Evolutionary conservation across 2,888 invertebrate genomes (phyloP).

Genomic region (Sphaeridia pumilis): DNA sequence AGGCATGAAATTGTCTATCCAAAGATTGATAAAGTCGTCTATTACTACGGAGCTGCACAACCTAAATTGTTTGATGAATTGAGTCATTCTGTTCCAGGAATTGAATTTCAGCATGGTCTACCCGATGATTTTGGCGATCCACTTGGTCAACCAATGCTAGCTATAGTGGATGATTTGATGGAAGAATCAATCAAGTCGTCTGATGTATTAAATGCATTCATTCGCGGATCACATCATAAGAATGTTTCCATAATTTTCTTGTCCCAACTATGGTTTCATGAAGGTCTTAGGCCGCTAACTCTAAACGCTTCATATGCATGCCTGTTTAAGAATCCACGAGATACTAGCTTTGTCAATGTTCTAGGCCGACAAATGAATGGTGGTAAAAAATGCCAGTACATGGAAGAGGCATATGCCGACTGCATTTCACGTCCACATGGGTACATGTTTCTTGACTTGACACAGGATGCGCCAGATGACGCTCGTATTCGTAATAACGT

Average conservation of each 20-base stretch:
- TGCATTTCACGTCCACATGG: conserved; percentile 19
- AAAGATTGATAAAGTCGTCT: background rate
- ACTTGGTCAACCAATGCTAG: background rate
- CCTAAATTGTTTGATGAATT: background rate
- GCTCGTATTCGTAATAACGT: conserved; percentile 19
- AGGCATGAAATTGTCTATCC: background rate
- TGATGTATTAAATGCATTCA: background rate
- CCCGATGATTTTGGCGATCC: background rate
- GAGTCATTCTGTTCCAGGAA: background rate
- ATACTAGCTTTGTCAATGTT: conserved; percentile 2
- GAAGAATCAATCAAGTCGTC: background rate
- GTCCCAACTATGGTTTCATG: conserved; percentile 17
- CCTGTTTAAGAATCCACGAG: conserved; percentile 22
- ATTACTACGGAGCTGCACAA: background rate
- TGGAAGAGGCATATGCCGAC: conserved; percentile 23
- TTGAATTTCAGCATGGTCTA: background rate
- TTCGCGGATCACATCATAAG: background rate
- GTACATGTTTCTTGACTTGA: conserved; percentile 23
- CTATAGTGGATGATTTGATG: background rate
- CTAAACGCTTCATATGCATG: conserved; percentile 2
- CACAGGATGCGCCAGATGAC: conserved; percentile 18
- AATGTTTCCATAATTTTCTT: background rate
- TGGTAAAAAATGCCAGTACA: conserved; percentile 4
- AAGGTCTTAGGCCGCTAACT: conserved; percentile 12
- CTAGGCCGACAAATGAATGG: conserved; percentile 25